Evolutionary conservation across 2,797 vertebrate species (phyloP).

Genomic region (Amblyraja radiata): DNA sequence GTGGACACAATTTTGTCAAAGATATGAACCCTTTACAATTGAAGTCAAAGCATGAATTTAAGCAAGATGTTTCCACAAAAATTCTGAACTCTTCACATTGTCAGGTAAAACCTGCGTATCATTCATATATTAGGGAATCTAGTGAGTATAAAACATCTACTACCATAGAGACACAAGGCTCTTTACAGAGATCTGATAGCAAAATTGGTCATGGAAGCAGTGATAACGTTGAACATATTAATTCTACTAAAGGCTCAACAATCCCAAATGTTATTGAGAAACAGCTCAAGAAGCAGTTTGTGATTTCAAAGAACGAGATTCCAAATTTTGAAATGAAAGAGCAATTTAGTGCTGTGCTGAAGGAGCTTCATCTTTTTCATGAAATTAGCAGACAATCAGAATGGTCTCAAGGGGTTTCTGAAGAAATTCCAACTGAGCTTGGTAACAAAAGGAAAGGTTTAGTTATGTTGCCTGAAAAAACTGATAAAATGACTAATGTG

Average conservation of each 20-base stretch:
- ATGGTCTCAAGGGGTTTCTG: neutral
- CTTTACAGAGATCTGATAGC: neutral
- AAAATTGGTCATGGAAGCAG: neutral
- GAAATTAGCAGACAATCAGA: conserved; percentile 34
- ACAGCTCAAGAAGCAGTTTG: neutral
- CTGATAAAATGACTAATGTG: neutral
- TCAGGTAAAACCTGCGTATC: neutral
- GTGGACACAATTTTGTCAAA: neutral
- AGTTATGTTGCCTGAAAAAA: neutral
- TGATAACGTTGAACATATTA: neutral
- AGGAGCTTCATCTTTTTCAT: conserved; percentile 32
- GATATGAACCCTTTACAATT: neutral
- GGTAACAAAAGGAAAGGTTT: neutral
- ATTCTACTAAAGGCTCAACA: neutral
- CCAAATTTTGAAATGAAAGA: conserved; percentile 28
- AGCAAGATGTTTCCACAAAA: neutral
- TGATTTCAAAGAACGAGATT: neutral
- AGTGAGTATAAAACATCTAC: neutral
- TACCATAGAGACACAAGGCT: neutral
- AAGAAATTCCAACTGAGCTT: conserved; percentile 1
- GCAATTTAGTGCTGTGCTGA: conserved; percentile 28
- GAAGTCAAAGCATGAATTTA: neutral
- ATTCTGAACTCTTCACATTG: neutral
- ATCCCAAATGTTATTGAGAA: neutral
- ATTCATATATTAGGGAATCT: neutral